Evolutionary conservation across 2,113 vertebrate genomes (phyloP).

Genomic region (Enhydra lutris): DNA sequence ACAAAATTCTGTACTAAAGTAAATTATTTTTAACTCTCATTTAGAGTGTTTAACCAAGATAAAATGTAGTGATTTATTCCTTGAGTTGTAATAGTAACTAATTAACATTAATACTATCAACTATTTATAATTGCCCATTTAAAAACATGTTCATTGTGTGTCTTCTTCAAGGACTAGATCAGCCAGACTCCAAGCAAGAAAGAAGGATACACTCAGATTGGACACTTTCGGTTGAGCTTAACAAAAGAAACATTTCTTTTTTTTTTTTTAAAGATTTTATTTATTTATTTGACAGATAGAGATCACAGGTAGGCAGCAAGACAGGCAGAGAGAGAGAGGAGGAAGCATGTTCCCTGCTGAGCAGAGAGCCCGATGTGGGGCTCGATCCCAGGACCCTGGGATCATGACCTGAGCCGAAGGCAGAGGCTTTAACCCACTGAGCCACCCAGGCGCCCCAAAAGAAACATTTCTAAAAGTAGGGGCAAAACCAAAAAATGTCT

Average conservation of each 20-base stretch:
- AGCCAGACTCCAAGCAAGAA: background rate
- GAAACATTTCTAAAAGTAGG: background rate
- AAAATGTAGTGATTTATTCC: background rate
- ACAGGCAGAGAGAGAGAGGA: too few species aligned
- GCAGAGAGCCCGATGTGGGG: too few species aligned
- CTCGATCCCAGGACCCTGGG: too few species aligned
- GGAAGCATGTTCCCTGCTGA: too few species aligned
- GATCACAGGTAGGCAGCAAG: too few species aligned
- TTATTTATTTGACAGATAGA: too few species aligned
- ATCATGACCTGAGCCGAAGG: too few species aligned
- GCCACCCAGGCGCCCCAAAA: background rate
- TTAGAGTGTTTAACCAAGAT: background rate
- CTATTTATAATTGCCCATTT: background rate
- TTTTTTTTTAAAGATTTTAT: too few species aligned
- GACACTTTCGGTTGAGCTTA: background rate
- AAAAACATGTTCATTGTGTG: background rate
- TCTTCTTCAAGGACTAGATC: background rate
- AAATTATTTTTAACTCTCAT: background rate
- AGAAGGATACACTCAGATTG: background rate
- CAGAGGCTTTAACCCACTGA: too few species aligned
- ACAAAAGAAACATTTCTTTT: background rate
- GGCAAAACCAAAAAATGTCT: background rate
- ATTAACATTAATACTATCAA: background rate
- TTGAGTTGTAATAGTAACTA: background rate
- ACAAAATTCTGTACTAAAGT: background rate